These are phyloP conservation scores for Oncorhynchus masou DNA, from an alignment of 2,113 vertebrate genomes.

Conservation along the genomic window DNA sequence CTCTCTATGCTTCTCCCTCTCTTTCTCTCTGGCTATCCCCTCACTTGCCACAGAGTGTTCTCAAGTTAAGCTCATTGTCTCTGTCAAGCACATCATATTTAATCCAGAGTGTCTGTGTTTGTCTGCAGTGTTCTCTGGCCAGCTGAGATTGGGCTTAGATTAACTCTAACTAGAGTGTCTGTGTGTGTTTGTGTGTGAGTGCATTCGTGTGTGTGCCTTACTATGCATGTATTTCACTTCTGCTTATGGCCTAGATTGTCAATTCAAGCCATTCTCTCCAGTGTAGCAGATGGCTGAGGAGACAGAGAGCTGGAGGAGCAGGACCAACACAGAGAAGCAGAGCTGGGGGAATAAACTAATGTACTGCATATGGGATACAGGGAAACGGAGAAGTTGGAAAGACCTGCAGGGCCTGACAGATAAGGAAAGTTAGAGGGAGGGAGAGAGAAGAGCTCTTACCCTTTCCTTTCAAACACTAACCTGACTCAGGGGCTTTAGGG, in stretches of 20 bases:
- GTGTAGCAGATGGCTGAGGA: neutral
- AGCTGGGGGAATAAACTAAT: slow-evolving; percentile 14
- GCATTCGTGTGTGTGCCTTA: neutral
- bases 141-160: neutral
- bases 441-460: too few relatives aligned
- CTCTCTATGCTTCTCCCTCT: neutral
- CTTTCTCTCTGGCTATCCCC: neutral
- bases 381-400: neutral
- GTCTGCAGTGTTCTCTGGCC: too few relatives aligned
- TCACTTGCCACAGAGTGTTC: neutral
- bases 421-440: neutral
- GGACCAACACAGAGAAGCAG: neutral
- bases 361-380: neutral
- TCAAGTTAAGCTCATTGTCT: neutral
- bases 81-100: neutral
- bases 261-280: neutral
- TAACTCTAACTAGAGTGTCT: too few relatives aligned
- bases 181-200: neutral
- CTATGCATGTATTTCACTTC: neutral
- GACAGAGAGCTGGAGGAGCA: neutral
- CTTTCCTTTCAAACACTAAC: too few relatives aligned
- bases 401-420: neutral
- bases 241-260: slow-evolving; percentile 10
- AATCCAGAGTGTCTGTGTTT: too few relatives aligned
- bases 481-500: too few relatives aligned